Conservation (phyloP, 1,140 invertebrate species). For the Rhagoletis zephyria region DNA sequence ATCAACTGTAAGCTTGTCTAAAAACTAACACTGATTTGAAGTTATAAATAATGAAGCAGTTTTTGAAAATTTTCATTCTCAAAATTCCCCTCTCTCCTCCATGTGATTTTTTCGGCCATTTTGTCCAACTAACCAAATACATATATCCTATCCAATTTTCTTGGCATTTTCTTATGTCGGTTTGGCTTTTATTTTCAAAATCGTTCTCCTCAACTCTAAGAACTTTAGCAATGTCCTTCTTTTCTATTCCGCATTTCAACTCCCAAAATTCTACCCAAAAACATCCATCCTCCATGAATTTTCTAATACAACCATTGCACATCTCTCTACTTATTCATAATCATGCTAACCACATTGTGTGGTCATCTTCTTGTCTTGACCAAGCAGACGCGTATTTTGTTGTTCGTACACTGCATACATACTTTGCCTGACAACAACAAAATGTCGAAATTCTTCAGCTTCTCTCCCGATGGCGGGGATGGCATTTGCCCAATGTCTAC, state of each 20-base stretch:
- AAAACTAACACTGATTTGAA: too few species aligned
- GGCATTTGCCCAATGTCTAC: neutral
- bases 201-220: neutral
- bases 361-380: conserved; percentile 46
- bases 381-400: neutral
- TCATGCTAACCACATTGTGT: conserved; percentile 38
- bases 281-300: neutral
- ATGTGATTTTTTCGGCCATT: neutral
- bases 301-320: neutral
- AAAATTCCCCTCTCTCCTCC: neutral
- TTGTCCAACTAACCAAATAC: neutral
- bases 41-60: too few species aligned
- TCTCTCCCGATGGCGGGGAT: neutral
- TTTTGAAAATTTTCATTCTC: neutral
- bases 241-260: neutral
- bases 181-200: neutral
- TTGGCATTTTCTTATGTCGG: too few species aligned
- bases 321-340: neutral
- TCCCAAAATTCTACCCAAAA: neutral
- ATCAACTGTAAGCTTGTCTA: too few species aligned
- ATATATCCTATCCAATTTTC: neutral
- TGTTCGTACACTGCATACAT: neutral
- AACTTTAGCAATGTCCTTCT: neutral
- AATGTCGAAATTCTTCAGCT: neutral
- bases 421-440: neutral